A percentile compares a stretch with the other conserved stretches of the same genome.
These are phyloP conservation scores for Gasterosteus aculeatus DNA, from an alignment of 2,113 vertebrate species.

Conservation along the genomic window DNA sequence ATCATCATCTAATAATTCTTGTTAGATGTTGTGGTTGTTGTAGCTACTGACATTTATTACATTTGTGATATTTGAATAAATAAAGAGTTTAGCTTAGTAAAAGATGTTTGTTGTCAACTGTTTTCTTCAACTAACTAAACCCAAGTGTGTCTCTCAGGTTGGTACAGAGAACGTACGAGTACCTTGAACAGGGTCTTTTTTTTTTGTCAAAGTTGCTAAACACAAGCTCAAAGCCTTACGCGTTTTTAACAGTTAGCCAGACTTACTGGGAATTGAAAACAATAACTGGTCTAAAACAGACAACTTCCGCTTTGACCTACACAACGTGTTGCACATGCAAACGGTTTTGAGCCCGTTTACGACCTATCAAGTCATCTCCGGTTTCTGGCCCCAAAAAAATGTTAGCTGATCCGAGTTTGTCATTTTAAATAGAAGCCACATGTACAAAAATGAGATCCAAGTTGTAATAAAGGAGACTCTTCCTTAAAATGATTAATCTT, in stretches of 20 bases:
- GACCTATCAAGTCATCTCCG: neutral
- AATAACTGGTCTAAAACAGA: neutral
- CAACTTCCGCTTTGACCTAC: neutral
- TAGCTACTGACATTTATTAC: neutral
- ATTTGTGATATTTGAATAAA: neutral
- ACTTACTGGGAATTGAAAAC: neutral
- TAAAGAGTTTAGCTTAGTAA: neutral
- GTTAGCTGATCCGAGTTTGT: conserved; percentile 3
- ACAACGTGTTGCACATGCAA: neutral
- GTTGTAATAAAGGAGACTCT: conserved; percentile 17
- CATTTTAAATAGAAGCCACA: conserved; percentile 10
- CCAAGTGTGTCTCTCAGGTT: no score
- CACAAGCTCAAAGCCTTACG: neutral
- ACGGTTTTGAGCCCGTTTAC: neutral
- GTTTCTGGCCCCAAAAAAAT: neutral
- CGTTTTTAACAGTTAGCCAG: neutral
- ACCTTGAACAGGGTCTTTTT: no score
- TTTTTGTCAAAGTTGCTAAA: neutral
- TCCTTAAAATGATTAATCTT: neutral
- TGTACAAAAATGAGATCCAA: neutral
- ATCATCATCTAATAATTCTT: neutral
- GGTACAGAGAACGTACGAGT: no score
- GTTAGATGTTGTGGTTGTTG: no score
- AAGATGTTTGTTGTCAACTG: neutral
- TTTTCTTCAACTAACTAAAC: neutral